Evolutionary conservation across 2,113 vertebrate species (phyloP), one percentile per base, ranked within the genome.

Genomic region (Mus pahari): DNA sequence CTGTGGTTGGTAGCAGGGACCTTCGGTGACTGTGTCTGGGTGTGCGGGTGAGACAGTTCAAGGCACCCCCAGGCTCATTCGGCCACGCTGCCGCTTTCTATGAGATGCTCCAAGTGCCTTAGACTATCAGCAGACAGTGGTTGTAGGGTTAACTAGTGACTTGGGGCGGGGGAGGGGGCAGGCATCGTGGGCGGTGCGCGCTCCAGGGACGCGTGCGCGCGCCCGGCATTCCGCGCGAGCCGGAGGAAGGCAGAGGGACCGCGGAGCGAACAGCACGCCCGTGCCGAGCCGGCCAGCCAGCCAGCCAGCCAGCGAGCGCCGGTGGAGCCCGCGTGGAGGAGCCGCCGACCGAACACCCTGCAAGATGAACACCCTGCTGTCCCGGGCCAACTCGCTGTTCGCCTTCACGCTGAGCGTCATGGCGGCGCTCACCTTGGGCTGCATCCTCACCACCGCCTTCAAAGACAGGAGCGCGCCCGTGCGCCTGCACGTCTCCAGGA

Each of bases 351-450:
- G 26, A 86, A 48, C 48, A 48, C 20, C 42, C 42, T 1, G 42
- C 66, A 70, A 31, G 22, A 88, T 88, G 86, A 88, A 73, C 68
- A 73, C 48, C 86, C 48, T 87, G 86, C 66, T 87, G 48, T 71
- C 86, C 68, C 68, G 86, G 86, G 86, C 86, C 13, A 88, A 88
- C 68, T 88, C 86, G 50, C 68, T 88, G 86, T 88, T 88, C 36
- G 68, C 68, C 86, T 88, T 73, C 50, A 71, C 86, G 66, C 86
- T 87, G 66, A 87, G 86, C 86, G 86, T 88, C 45, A 88, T 88
- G 86, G 99, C 99, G 86, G 86, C 86, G 50, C 50, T 88, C 68
- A 88, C 86, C 68, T 88, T 88, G 86, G 86, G 86, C 86, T 88
- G 86, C 86, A 88, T 88, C 86, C 66, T 73, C 48, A 88, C 86